phyloP scores from a whole-genome alignment of 1,140 invertebrate species.

The Spodoptera litura region DNA sequence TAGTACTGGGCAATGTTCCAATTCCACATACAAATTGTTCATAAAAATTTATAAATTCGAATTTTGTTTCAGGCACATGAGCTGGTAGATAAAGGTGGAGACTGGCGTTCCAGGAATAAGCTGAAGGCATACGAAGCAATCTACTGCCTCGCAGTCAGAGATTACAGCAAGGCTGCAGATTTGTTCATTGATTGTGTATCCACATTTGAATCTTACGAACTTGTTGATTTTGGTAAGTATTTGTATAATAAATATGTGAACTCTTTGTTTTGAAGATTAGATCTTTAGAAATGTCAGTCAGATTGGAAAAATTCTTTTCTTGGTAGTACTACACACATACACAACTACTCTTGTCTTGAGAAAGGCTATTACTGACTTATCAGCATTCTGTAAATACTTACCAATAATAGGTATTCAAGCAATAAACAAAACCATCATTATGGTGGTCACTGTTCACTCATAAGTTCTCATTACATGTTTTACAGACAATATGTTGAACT shows the following conservation, averaged over 20 bases:
- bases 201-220: constrained; percentile 99
- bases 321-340: not conserved
- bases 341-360: no score
- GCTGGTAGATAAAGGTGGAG: constrained; percentile 99
- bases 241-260: no score
- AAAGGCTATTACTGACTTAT: no score
- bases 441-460: no score
- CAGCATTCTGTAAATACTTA: no score
- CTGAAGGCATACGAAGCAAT: constrained; percentile 98
- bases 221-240: constrained; percentile 94
- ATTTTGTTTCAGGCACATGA: constrained; percentile 79
- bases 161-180: constrained; percentile 97
- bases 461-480: no score
- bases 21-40: no score
- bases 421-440: no score
- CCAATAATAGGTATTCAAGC: no score
- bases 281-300: not conserved
- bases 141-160: constrained; percentile 97
- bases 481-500: no score
- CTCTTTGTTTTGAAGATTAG: no score
- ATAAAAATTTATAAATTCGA: not conserved
- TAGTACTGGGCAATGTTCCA: no score
- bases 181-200: constrained; percentile 99
- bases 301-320: not conserved
- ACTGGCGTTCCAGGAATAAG: constrained; percentile 99